Evolutionary conservation across 2,113 vertebrate genomes (phyloP).

Genomic region (Mesembrinibis cayennensis): DNA sequence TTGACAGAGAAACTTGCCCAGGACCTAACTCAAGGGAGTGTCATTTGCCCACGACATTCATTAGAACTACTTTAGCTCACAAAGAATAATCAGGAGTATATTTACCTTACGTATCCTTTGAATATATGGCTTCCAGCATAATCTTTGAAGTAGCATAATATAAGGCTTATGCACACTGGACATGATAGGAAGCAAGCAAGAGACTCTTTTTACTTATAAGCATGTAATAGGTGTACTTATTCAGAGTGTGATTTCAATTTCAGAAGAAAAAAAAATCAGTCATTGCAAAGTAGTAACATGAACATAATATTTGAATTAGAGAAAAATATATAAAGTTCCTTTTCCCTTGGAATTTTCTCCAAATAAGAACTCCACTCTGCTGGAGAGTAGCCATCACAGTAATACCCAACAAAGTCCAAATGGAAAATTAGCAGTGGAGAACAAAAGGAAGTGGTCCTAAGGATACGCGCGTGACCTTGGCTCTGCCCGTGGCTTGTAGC

Average conservation of each 20-base stretch:
- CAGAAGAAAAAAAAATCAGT: not conserved
- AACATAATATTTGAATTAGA: not conserved
- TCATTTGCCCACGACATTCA: not conserved
- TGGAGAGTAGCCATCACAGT: not conserved
- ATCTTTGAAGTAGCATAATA: not conserved
- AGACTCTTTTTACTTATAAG: not conserved
- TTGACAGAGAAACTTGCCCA: not conserved
- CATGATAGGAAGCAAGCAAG: not conserved
- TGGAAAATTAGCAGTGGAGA: not conserved
- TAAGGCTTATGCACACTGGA: not conserved
- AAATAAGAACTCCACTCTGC: not conserved
- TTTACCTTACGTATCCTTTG: not conserved
- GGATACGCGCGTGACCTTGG: not conserved
- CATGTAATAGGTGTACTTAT: not conserved
- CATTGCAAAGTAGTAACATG: not conserved
- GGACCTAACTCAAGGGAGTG: not conserved
- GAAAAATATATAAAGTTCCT: not conserved
- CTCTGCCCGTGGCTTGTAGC: not conserved
- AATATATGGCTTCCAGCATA: not conserved
- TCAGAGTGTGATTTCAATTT: not conserved
- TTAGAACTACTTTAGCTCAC: not conserved
- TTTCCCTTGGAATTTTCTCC: not conserved
- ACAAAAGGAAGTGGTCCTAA: constrained; percentile 8
- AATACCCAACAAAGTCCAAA: not conserved
- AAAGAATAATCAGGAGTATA: not conserved